Base-by-base conservation (phyloP, 1,140 invertebrate genomes). In the Phymastichus coffea region DNA sequence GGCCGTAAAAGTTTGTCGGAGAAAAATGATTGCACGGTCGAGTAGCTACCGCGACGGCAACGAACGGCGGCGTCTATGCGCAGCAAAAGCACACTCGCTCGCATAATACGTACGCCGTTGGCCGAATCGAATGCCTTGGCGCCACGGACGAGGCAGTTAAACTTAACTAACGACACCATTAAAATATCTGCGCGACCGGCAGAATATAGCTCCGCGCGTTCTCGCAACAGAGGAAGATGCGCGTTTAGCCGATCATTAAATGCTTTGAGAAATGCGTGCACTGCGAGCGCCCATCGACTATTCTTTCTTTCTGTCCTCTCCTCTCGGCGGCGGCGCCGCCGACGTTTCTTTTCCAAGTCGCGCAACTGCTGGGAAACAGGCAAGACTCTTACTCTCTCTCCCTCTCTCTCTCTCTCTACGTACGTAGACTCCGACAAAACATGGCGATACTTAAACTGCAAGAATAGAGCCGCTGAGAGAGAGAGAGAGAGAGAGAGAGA, bases 151-250 rank as follows among this genome's bases (percentile, higher is more conserved):
- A 33, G 57, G 53, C 64, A 65, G 66, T 72, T 71, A 71, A 70
- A 71, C 68, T 68, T 69, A 70, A 70, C 65, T 69, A 74, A 72
- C 67, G 67, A 62, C 66, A 69, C 59, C 70, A 74, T 71, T 71
- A 70, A 72, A 73, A 63, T 68, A 70, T 71, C 65, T 63, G 58
- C n/a, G n/a, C n/a, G n/a, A n/a, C n/a, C n/a, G n/a, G n/a, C n/a
- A n/a, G n/a, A n/a, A n/a, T n/a, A n/a, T n/a, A n/a, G n/a, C n/a
- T n/a, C n/a, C n/a, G n/a, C n/a, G n/a, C n/a, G n/a, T 15, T 40
- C 37, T 40, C 37, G 37, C 37, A n/a, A n/a, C n/a, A n/a, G n/a
- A n/a, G n/a, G n/a, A n/a, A 51, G 35, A 51, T 44, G 51, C 47
- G 47, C 57, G 57, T 54, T 60, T 54, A 60, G 51, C 43, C 52